These are phyloP conservation scores for Automeris io DNA, from an alignment of 2,888 invertebrate genomes.

Conservation along the genomic window DNA sequence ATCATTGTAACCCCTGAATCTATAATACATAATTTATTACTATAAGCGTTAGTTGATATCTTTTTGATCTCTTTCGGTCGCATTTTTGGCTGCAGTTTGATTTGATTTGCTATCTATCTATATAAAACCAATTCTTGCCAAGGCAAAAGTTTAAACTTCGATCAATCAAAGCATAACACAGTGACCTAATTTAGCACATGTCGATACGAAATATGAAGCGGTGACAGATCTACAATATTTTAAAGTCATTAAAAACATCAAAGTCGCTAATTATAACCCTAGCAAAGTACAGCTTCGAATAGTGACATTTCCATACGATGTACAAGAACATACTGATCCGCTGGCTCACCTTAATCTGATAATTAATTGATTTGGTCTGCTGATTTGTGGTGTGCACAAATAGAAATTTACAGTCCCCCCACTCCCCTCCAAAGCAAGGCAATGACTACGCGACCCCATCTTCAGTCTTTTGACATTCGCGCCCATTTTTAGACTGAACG, in stretches of 20 bases:
- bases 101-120: conserved; percentile 18
- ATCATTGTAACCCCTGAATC: conserved; percentile 50
- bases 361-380: conserved; percentile 74
- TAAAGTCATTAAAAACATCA: conserved; percentile 23
- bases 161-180: conserved; percentile 14
- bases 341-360: conserved; percentile 75
- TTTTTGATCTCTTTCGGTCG: conserved; percentile 31
- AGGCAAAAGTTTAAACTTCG: conserved; percentile 17
- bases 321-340: conserved; percentile 56
- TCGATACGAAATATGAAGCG: conserved; percentile 17
- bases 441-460: conserved; percentile 52
- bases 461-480: conserved; percentile 75
- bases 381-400: conserved; percentile 74
- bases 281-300: conserved; percentile 27
- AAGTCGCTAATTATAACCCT: conserved; percentile 29
- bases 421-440: conserved; percentile 33
- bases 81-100: conserved; percentile 19
- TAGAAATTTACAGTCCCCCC: conserved; percentile 54
- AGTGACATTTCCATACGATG: conserved; percentile 41
- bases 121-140: conserved; percentile 18
- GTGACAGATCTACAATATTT: conserved; percentile 14
- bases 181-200: conserved; percentile 15
- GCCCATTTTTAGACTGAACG: conserved; percentile 74
- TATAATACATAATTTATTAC: conserved; percentile 48
- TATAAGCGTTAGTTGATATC: conserved; percentile 32